These are phyloP conservation scores for Cichlasoma orientale DNA, from an alignment of 2,797 vertebrate genomes.

Conservation along the genomic window DNA sequence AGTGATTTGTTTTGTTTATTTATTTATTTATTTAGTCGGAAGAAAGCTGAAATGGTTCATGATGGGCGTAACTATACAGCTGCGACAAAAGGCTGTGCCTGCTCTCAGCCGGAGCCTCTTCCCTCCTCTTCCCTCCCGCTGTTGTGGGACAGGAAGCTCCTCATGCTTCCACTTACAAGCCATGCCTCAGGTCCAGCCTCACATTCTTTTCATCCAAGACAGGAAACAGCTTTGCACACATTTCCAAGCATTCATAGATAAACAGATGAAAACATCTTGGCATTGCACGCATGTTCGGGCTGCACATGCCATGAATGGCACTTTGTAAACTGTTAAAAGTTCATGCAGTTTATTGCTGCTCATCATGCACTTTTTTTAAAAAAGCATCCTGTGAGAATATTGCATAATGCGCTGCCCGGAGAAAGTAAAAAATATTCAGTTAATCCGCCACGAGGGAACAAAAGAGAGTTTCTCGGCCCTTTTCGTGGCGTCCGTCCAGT, in stretches of 20 bases:
- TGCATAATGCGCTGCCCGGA: conserved; percentile 15
- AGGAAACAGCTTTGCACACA: conserved; percentile 30
- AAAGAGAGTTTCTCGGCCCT: conserved; percentile 24
- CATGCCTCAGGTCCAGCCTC: conserved; percentile 27
- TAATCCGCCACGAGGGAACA: conserved; percentile 28
- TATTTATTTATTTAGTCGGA: conserved; percentile 59
- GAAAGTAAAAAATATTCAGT: conserved; percentile 23
- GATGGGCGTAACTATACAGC: conserved; percentile 60
- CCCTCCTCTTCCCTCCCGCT: conserved; percentile 18
- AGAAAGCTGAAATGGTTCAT: conserved; percentile 44
- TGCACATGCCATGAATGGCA: neutral
- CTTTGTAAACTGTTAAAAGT: neutral
- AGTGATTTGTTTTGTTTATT: conserved; percentile 29
- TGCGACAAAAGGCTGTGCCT: conserved; percentile 47
- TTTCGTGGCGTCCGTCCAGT: conserved; percentile 40
- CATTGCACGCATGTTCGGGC: neutral
- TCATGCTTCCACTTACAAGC: conserved; percentile 43
- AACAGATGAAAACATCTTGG: conserved; percentile 9
- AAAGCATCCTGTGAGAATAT: neutral
- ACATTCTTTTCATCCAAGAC: conserved; percentile 40
- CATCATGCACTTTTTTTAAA: neutral
- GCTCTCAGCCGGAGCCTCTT: conserved; percentile 12
- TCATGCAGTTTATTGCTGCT: neutral
- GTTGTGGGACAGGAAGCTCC: conserved; percentile 50
- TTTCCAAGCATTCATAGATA: conserved; percentile 18